A percentile compares a stretch with the other conserved stretches of the same genome.
Conservation (phyloP, 2,888 invertebrate species). For the Noctua fimbriata region DNA sequence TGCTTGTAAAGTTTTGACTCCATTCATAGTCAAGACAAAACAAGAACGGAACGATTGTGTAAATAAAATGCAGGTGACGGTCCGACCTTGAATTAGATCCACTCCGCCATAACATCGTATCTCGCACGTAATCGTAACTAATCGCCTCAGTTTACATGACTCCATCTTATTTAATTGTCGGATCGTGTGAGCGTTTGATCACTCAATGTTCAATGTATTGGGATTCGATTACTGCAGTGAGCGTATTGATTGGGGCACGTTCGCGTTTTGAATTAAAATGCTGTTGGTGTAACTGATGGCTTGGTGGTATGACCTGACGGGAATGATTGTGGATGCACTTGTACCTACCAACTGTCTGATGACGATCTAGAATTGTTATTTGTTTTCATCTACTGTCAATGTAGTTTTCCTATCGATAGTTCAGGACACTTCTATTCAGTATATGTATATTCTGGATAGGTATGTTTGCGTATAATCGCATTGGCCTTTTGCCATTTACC, state of each 20-base stretch:
- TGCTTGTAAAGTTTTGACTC: neutral
- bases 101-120: constrained; percentile 38
- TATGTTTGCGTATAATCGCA: constrained; percentile 5
- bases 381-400: neutral
- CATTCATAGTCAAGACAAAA: constrained; percentile 6
- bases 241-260: constrained; percentile 61
- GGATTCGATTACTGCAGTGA: constrained; percentile 60
- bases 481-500: constrained; percentile 21
- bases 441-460: neutral
- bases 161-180: constrained; percentile 62
- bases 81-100: constrained; percentile 62
- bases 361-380: constrained; percentile 14
- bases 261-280: constrained; percentile 60
- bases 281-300: constrained; percentile 53
- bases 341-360: constrained; percentile 5
- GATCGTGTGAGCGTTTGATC: constrained; percentile 64
- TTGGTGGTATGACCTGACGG: constrained; percentile 36
- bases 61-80: constrained; percentile 42
- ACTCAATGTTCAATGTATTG: constrained; percentile 58
- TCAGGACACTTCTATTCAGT: neutral
- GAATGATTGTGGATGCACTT: constrained; percentile 20
- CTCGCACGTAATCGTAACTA: constrained; percentile 42
- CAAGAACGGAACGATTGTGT: constrained; percentile 11
- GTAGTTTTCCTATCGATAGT: neutral
- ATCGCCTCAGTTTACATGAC: constrained; percentile 55